Conservation (phyloP, 2,797 vertebrate species). For the Poecilia picta region DNA sequence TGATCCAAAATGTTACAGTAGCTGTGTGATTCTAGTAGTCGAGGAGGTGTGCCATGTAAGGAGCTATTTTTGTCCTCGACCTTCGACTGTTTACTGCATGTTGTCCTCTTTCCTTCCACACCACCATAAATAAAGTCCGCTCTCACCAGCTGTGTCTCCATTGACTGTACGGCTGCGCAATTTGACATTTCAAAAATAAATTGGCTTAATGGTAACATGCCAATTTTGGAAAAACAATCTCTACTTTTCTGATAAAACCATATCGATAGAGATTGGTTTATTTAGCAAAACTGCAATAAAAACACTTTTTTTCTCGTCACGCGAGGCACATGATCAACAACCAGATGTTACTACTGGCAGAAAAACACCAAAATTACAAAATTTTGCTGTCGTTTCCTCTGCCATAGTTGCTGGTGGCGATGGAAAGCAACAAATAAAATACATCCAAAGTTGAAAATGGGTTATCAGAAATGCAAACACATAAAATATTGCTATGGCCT, state of each 20-base stretch:
- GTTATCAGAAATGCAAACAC: not conserved
- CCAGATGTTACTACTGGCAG: too few species aligned
- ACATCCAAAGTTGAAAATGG: not conserved
- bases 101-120: not conserved
- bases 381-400: not conserved
- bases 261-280: too few species aligned
- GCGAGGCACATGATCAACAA: too few species aligned
- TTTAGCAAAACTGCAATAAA: too few species aligned
- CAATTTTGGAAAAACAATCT: too few species aligned
- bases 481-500: not conserved
- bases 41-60: not conserved
- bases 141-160: not conserved
- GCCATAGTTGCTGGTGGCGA: not conserved
- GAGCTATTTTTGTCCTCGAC: not conserved
- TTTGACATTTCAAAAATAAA: too few species aligned
- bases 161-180: too few species aligned
- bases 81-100: not conserved
- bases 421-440: not conserved
- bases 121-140: not conserved
- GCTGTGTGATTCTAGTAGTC: not conserved
- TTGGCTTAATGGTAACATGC: too few species aligned
- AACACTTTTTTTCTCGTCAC: too few species aligned
- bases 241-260: too few species aligned
- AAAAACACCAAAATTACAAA: too few species aligned
- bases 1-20: not conserved